Conservation (phyloP, 2,888 invertebrate genomes). For the Ichneumon xanthorius region DNA sequence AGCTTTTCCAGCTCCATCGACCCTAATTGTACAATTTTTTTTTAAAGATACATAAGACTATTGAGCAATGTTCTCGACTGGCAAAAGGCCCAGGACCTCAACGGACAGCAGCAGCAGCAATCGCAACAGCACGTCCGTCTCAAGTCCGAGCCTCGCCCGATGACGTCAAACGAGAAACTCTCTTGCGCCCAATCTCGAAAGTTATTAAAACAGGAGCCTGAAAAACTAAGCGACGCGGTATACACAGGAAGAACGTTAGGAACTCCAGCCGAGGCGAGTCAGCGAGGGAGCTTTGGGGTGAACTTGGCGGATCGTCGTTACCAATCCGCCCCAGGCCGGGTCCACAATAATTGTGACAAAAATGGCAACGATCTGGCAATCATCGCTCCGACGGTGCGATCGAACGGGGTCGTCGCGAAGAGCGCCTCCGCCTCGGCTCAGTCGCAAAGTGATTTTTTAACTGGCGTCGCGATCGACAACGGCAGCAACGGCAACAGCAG, state of each 20-base stretch:
- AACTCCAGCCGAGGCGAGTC: constrained; percentile 26
- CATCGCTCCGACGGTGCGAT: constrained; percentile 86
- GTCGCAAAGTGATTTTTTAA: constrained; percentile 30
- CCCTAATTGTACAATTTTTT: neutral
- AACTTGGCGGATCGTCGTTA: constrained; percentile 59
- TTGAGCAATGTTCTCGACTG: constrained; percentile 95
- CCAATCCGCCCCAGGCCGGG: constrained; percentile 24
- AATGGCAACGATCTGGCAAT: constrained; percentile 89
- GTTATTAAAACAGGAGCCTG: constrained; percentile 59
- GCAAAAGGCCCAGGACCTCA: constrained; percentile 88
- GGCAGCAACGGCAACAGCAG: neutral
- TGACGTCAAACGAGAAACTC: constrained; percentile 24
- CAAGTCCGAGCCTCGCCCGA: constrained; percentile 65
- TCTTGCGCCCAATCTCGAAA: constrained; percentile 48
- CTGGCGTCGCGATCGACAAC: constrained; percentile 9
- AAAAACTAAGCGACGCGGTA: constrained; percentile 46
- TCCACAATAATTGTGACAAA: constrained; percentile 85
- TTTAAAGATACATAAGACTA: constrained; percentile 92
- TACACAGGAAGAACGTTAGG: constrained; percentile 7
- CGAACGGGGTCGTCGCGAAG: constrained; percentile 20
- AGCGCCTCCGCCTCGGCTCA: neutral
- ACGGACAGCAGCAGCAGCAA: constrained; percentile 65
- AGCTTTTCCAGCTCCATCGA: neutral
- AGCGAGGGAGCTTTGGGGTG: constrained; percentile 37
- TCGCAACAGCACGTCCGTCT: constrained; percentile 57